Percentiles rank a stretch among this genome's conserved stretches.
Conservation (phyloP, 2,888 invertebrate species). For the Amaurobius ferox region DNA sequence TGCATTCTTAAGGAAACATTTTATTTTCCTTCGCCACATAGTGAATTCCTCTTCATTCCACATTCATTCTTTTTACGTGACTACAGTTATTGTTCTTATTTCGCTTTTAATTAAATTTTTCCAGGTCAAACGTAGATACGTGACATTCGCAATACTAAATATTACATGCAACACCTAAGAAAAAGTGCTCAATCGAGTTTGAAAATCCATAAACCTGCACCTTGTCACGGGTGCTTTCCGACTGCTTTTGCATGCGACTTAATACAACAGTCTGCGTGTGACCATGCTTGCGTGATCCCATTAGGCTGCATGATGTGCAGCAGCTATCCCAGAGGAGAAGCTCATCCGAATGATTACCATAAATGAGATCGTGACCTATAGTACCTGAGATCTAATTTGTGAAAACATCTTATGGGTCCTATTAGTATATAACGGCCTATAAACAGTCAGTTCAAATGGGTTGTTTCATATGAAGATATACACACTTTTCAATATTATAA, state of each 20-base stretch:
- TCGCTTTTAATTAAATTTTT: not conserved
- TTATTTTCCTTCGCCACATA: too few relatives aligned
- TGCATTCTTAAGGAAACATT: too few relatives aligned
- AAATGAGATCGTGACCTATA: not conserved
- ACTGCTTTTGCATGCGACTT: not conserved
- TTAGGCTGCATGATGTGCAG: not conserved
- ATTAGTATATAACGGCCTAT: too few relatives aligned
- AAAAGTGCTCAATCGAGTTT: not conserved
- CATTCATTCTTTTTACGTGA: conserved; percentile 5
- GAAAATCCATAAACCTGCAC: not conserved
- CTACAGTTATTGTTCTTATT: not conserved
- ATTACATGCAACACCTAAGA: not conserved
- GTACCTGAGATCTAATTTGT: not conserved
- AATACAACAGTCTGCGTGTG: not conserved
- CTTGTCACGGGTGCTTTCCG: not conserved
- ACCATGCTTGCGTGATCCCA: not conserved
- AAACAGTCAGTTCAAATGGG: too few relatives aligned
- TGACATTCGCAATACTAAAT: not conserved
- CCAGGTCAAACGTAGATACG: not conserved
- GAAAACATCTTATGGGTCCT: too few relatives aligned
- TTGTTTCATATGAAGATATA: too few relatives aligned
- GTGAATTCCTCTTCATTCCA: not conserved
- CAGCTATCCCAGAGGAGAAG: not conserved
- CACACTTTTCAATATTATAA: too few relatives aligned
- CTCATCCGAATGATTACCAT: conserved; percentile 10